Evolutionary conservation across 2,888 invertebrate species (phyloP).

Genomic region (Amphipoea oculea): DNA sequence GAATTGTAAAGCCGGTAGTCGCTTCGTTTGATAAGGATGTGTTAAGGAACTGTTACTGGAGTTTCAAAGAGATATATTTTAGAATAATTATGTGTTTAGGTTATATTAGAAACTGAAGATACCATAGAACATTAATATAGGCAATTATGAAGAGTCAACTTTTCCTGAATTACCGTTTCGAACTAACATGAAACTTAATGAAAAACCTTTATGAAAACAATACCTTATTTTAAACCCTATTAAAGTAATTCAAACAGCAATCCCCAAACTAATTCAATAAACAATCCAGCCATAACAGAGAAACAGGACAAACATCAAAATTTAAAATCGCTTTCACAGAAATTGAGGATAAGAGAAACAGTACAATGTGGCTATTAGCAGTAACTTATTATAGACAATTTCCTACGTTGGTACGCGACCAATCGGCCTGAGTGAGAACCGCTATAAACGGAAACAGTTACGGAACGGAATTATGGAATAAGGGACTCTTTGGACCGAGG

Average conservation of each 20-base stretch:
- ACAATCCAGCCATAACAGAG: slow-evolving; percentile 61
- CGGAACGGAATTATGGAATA: slow-evolving; percentile 77
- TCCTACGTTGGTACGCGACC: slow-evolving; percentile 82
- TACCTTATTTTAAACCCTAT: slow-evolving; percentile 32
- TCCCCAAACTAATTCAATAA: slow-evolving; percentile 56
- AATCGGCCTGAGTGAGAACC: slow-evolving; percentile 85
- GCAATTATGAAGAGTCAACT: neutral
- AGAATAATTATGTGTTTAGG: neutral
- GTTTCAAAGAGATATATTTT: slow-evolving; percentile 8
- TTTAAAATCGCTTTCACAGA: slow-evolving; percentile 77
- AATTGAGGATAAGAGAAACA: slow-evolving; percentile 78
- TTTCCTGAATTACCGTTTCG: neutral
- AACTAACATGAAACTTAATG: slow-evolving; percentile 1
- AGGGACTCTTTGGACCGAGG: slow-evolving; percentile 69
- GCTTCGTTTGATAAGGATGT: slow-evolving; percentile 17
- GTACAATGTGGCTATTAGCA: slow-evolving; percentile 80
- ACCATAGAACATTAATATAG: neutral
- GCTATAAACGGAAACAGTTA: slow-evolving; percentile 84
- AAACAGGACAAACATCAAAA: slow-evolving; percentile 75
- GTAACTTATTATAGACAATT: slow-evolving; percentile 85
- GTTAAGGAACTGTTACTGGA: neutral
- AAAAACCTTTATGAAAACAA: slow-evolving; percentile 11
- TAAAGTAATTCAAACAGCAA: slow-evolving; percentile 60
- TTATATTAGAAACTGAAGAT: neutral
- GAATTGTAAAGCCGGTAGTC: slow-evolving; percentile 45